Evolutionary conservation across 1,140 invertebrate genomes (phyloP), one percentile per base, ranked within the genome.

Genomic region (Drosophila lini): DNA sequence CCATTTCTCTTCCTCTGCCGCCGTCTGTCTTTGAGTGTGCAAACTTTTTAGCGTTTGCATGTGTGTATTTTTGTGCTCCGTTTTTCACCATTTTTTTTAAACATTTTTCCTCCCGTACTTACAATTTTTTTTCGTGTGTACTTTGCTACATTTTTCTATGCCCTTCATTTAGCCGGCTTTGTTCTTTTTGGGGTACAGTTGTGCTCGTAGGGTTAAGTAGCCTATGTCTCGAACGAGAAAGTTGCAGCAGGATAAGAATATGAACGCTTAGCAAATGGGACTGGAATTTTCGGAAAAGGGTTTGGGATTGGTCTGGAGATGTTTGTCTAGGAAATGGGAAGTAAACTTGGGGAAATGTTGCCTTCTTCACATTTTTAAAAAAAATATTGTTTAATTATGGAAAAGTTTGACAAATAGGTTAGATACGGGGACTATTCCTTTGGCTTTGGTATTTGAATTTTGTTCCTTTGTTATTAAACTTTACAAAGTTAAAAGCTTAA

Each of bases 181-280:
- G 83, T 86, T 83, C 67, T 80, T 86, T 86, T 83, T 75, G 79
- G 57, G 67, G 83, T 86, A 86, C 83, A 86, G 83, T 86, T 86
- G 82, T 82, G 82, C 79, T 56, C 53, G 55, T 74, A 53, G 80
- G 83, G 70, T 75, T 86, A 79, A 82, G 80, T 82, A 68, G 73
- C 77, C 70, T 42, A 48, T 25, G 57, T 22, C 68, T 40, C 67
- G 62, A 44, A 41, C 16, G 47, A 55, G 36, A 59, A 65, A 82
- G 2, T 74, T 70, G 60, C 42, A 60, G 34, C 36, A 80, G 61
- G 31, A 61, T 36, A 44, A 44, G 42, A 55, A 74, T 40, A 65
- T 5, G 41, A 70, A 48, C 5, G 16, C 19, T 62, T 28, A 32
- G 19, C 15, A 36, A 36, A 22, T 22, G 16, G 3, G 11, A 15